Conservation (phyloP, 2,797 vertebrate species). For the Aplochiton taeniatus region DNA sequence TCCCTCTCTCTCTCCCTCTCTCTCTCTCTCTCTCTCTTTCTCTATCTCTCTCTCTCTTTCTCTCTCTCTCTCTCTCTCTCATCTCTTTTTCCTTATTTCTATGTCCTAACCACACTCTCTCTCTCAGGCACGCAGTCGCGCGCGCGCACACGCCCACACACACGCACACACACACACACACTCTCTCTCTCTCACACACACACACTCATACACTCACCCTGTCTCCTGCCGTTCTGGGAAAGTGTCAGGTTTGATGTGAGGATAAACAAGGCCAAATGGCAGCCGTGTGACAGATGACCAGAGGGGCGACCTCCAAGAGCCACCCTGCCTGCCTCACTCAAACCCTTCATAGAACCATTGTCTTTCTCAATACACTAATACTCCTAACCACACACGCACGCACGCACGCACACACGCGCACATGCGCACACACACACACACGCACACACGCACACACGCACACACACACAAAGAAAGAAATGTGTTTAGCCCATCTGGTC, state of each 20-base stretch:
- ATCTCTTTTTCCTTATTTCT: not conserved
- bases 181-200: slow-evolving; percentile 3
- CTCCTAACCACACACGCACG: not conserved
- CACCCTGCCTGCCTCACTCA: not conserved
- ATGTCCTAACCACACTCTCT: not conserved
- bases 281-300: slow-evolving; percentile 48
- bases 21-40: not conserved
- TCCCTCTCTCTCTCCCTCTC: not conserved
- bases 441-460: not conserved
- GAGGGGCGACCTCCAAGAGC: slow-evolving; percentile 5
- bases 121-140: no score
- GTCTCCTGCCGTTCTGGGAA: slow-evolving; percentile 35
- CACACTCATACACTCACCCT: not conserved
- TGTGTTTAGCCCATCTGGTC: no score
- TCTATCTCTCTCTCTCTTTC: no score
- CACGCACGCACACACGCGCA: not conserved
- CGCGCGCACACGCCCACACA: not conserved
- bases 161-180: slow-evolving; percentile 7
- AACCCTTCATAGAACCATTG: not conserved
- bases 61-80: no score
- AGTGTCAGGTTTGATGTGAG: slow-evolving; percentile 27
- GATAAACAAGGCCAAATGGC: slow-evolving; percentile 37
- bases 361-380: not conserved
- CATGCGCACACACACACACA: not conserved
- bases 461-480: not conserved